Evolutionary conservation across 2,888 invertebrate species (phyloP).

Genomic region (Elegia similella): DNA sequence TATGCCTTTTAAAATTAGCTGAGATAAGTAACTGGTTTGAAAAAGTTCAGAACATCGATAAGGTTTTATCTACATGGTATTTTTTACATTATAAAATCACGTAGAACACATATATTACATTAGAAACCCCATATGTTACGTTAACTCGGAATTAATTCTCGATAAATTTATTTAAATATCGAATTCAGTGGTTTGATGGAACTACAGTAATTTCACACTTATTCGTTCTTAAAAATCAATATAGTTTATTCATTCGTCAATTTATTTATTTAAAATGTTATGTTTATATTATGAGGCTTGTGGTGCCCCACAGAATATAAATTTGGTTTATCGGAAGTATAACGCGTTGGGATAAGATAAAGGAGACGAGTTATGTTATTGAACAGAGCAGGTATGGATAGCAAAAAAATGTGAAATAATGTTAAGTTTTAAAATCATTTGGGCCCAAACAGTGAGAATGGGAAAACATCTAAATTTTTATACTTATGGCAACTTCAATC

Average conservation of each 20-base stretch:
- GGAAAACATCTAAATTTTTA: no score
- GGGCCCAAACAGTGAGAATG: no score
- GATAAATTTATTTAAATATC: not conserved
- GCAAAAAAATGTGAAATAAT: not conserved
- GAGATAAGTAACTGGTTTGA: not conserved
- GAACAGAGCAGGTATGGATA: slow-evolving; percentile 29
- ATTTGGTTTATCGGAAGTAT: slow-evolving; percentile 45
- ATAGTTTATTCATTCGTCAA: not conserved
- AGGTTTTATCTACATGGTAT: slow-evolving; percentile 2
- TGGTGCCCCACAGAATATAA: slow-evolving; percentile 32
- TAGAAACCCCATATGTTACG: not conserved
- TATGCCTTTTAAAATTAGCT: not conserved
- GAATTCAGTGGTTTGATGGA: not conserved
- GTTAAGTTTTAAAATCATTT: no score
- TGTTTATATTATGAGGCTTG: slow-evolving; percentile 8
- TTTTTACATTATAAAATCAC: not conserved
- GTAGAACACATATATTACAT: slow-evolving; percentile 3
- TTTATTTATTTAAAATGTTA: slow-evolving; percentile 3
- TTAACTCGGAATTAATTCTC: not conserved
- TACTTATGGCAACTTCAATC: no score
- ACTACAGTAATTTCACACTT: slow-evolving; percentile 3
- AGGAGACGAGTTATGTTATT: slow-evolving; percentile 40
- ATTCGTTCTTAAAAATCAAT: not conserved
- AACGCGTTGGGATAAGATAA: slow-evolving; percentile 47
- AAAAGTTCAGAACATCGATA: slow-evolving; percentile 1